These are phyloP conservation scores for Heliconius aoede DNA, from an alignment of 2,888 invertebrate species.

Conservation along the genomic window DNA sequence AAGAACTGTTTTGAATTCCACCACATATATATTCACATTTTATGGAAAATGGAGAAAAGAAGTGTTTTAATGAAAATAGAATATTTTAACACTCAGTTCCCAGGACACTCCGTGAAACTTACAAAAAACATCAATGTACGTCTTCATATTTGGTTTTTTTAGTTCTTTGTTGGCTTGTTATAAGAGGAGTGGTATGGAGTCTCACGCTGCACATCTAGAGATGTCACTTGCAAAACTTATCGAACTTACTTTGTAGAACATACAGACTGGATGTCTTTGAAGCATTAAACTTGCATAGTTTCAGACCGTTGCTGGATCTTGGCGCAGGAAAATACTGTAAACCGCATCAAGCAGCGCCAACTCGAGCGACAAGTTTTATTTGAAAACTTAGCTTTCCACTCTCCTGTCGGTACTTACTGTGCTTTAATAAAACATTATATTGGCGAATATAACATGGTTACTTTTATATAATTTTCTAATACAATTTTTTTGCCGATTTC, in stretches of 20 bases:
- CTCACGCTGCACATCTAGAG: not conserved
- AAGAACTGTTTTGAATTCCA: too few species aligned
- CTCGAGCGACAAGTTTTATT: constrained; percentile 50
- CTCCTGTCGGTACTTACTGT: constrained; percentile 24
- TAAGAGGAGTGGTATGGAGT: not conserved
- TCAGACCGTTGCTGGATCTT: constrained; percentile 29
- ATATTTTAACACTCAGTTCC: too few species aligned
- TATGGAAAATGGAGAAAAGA: too few species aligned
- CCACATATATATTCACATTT: too few species aligned
- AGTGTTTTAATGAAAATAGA: too few species aligned
- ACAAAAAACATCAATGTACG: too few species aligned
- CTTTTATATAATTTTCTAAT: constrained; percentile 1
- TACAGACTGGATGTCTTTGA: constrained; percentile 56
- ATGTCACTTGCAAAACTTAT: not conserved
- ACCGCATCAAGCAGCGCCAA: constrained; percentile 52
- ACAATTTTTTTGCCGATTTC: too few species aligned
- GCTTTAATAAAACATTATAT: constrained; percentile 22
- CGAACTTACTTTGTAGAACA: constrained; percentile 1
- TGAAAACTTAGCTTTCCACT: constrained; percentile 48
- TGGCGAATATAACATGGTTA: constrained; percentile 27
- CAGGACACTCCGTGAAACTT: too few species aligned
- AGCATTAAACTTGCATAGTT: constrained; percentile 46
- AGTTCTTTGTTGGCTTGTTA: not conserved
- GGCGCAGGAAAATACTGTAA: constrained; percentile 48
- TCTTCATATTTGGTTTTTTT: not conserved